Percentiles rank a stretch among this genome's conserved stretches.
These are phyloP conservation scores for Origma solitaria DNA, from an alignment of 2,113 vertebrate species.

Conservation along the genomic window DNA sequence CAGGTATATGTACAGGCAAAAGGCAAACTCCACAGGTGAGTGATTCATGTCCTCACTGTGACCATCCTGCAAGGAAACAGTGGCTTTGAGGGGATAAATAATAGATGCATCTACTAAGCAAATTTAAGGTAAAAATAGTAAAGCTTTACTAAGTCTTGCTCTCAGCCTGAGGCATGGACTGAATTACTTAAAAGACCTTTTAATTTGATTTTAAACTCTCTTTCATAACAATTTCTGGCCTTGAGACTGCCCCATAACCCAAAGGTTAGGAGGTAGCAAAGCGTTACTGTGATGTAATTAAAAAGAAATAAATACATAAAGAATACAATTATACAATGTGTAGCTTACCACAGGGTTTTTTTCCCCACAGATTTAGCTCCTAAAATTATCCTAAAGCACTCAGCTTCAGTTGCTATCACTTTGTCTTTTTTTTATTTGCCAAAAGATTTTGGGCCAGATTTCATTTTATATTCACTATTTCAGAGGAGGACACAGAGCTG, in stretches of 20 bases:
- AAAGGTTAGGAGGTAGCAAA: neutral
- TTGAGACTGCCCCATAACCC: neutral
- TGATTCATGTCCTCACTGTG: neutral
- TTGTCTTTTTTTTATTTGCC: neutral
- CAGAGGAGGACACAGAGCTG: neutral
- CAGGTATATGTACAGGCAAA: neutral
- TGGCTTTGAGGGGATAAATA: neutral
- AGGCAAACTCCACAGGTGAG: neutral
- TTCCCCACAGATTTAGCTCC: neutral
- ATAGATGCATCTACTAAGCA: neutral
- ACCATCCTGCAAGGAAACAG: neutral
- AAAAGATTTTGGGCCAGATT: neutral
- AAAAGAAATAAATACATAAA: neutral
- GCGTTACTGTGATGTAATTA: neutral
- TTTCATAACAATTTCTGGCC: neutral
- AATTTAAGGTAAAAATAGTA: neutral
- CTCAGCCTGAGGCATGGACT: neutral
- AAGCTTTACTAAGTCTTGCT: neutral
- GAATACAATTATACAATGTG: neutral
- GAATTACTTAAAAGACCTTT: neutral
- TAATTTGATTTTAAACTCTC: neutral
- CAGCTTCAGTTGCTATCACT: neutral
- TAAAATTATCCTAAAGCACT: neutral
- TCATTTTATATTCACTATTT: neutral
- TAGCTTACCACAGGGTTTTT: neutral